Evolutionary conservation across 2,113 vertebrate species (phyloP), one percentile per base, ranked within the genome.

Genomic region (Pungitius pungitius): DNA sequence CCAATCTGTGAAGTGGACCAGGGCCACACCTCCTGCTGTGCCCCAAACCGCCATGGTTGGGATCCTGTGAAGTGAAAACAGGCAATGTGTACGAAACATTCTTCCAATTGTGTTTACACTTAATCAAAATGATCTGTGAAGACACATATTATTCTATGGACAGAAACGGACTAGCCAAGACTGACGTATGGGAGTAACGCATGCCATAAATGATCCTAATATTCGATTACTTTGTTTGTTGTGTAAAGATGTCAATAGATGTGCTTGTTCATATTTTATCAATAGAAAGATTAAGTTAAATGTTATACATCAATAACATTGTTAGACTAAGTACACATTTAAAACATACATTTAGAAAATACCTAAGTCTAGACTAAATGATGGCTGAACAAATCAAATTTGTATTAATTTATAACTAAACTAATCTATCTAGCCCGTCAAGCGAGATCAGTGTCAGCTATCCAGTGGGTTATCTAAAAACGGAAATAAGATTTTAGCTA

Each of bases 1-100:
- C 97, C 97, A 99, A 81, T 99, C 97, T 3, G 97, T 96, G 74
- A 91, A 66, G 94, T 97, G 96, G 43, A 98, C 89, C 22, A 98
- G 15, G 24, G 93, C 95, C 20, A 96, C 82, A 0, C 92, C 80
- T 5, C 93, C 95, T 3, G 91, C 94, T 0, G 90, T 30, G 3
- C 95, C 95, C 96, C 96, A 98, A 0, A 91, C 84, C 10, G 92
- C 1, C 0, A 94, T 6, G 0, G 94, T 96, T 24, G 97, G 96
- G 0, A 94, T 40, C 97, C 97, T 99, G 83, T 8, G 26, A 22
- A 79, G 20, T 0, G 20, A 69, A 2, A 58, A 71, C 55, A 47
- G 15, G 24, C 12, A 69, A 33, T 1, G 47, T 52, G 22, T 30
- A 37, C 0, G 1, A 20, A 10, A 15, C 58, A 9, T 3, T 56